Base-by-base conservation (phyloP, 2,888 invertebrate genomes). In the Xylocampa areola region DNA sequence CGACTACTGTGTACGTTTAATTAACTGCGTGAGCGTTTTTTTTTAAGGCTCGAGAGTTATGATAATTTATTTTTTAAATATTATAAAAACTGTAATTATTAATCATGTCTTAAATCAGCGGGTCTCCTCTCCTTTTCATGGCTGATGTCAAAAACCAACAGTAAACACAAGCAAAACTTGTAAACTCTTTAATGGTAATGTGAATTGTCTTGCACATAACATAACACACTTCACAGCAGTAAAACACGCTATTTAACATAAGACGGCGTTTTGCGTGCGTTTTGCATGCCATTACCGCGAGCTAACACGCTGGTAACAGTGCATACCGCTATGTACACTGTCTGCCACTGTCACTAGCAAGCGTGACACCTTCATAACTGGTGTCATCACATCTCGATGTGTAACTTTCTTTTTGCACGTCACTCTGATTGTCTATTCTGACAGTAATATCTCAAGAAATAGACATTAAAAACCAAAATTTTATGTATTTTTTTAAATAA, bases 281-380 rank as follows among this genome's bases (percentile, higher is more conserved):
- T 69, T 55, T 49, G 57, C 69, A 67, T 73, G 30, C 45, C 51
- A 48, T 50, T 39, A 50, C 58, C 39, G 45, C 64, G 54, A 27
- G 54, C 27, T 44, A 61, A 63, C 21, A 23, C 23, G 54, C 62
- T 21, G 50, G 50, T 63, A 70, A 75, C 74, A 63, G 68, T 70
- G 66, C 54, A 68, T 68, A 75, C 74, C 47, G 74, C 55, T 75
- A 70, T 37, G 30, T 13, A 32, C 30, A 32, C 40, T 41, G 55
- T 68, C 63, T 50, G 37, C 36, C 29, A 35, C 32, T 61, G 55
- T 65, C 55, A 55, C 44, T 50, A 25, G 45, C 19, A 17, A 37
- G 39, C 40, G 35, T 61, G 52, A 66, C 64, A 63, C 44, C 64
- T 52, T 58, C 64, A 45, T 53, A 58, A 51, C 49, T 13, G 41